Percentiles rank a stretch among this genome's conserved stretches.
phyloP scores from a whole-genome alignment of 2,888 invertebrate genomes.

The Sylvicola cinctus region DNA sequence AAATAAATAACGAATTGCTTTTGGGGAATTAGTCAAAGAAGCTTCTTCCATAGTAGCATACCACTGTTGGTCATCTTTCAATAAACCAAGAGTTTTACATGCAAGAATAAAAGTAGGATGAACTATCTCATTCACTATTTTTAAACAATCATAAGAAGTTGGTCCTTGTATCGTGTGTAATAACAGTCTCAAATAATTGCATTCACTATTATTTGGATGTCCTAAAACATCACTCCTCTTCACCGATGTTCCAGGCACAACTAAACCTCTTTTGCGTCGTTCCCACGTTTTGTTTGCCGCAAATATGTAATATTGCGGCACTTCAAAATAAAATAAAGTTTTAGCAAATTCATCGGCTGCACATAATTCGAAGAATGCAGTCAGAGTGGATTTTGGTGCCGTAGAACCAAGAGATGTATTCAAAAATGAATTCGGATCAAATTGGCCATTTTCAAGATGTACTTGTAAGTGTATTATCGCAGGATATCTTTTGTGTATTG shows the following conservation, averaged over 20 bases:
- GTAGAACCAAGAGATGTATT: conserved; percentile 12
- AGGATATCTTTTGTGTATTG: conserved; percentile 10
- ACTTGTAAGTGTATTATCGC: conserved; percentile 9
- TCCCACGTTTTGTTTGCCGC: conserved; percentile 14
- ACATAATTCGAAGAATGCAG: conserved; percentile 17
- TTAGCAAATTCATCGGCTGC: conserved; percentile 11
- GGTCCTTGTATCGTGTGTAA: conserved; percentile 17
- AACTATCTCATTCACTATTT: conserved; percentile 17
- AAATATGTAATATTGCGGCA: conserved; percentile 16
- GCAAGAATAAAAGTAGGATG: conserved; percentile 17
- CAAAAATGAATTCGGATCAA: conserved; percentile 13
- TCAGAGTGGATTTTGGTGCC: conserved; percentile 12
- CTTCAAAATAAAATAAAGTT: conserved; percentile 17
- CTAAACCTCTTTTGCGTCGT: conserved; percentile 14
- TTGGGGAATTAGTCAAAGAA: conserved; percentile 7
- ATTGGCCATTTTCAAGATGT: conserved; percentile 11
- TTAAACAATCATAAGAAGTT: conserved; percentile 14
- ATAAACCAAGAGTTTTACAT: conserved; percentile 14
- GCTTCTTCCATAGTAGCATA: conserved; percentile 10
- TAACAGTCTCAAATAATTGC: conserved; percentile 17
- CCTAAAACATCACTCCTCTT: conserved; percentile 17
- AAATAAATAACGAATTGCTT: conserved; percentile 12
- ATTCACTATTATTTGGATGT: conserved; percentile 16
- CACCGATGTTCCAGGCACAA: conserved; percentile 13
- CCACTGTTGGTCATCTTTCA: conserved; percentile 14